Evolutionary conservation across 2,888 invertebrate species (phyloP).

Genomic region (Watsonalla cultraria): DNA sequence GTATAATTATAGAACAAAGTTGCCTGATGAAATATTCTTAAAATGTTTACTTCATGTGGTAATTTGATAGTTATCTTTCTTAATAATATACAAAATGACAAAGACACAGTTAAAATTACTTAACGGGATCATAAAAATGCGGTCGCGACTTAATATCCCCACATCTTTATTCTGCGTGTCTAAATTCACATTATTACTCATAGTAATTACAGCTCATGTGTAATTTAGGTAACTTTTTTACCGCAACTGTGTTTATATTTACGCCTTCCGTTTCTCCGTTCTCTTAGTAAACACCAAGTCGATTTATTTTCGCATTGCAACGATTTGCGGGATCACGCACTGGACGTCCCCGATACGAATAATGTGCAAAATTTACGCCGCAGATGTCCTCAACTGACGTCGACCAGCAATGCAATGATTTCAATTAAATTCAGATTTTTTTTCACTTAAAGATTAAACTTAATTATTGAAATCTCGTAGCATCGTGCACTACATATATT

Average conservation of each 20-base stretch:
- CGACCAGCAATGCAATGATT: constrained; percentile 33
- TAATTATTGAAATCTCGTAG: constrained; percentile 21
- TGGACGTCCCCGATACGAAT: constrained; percentile 60
- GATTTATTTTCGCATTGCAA: constrained; percentile 58
- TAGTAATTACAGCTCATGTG: neutral
- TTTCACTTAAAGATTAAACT: constrained; percentile 1
- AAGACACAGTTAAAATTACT: neutral
- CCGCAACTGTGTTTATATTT: constrained; percentile 4
- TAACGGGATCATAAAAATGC: neutral
- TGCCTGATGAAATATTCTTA: neutral
- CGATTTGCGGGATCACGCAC: constrained; percentile 57
- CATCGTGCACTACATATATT: too few relatives aligned
- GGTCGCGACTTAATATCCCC: neutral
- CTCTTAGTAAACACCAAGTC: constrained; percentile 35
- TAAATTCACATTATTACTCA: neutral
- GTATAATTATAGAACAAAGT: neutral
- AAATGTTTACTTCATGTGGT: neutral
- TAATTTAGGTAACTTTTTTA: neutral
- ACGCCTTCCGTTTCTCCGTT: constrained; percentile 20
- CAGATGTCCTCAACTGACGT: constrained; percentile 58
- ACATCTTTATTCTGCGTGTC: neutral
- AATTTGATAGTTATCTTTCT: neutral
- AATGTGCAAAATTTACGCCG: constrained; percentile 61
- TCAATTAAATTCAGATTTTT: too few relatives aligned
- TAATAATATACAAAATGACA: neutral